Evolutionary conservation across 2,888 invertebrate species (phyloP), one percentile per base, ranked within the genome.

Genomic region (Copidosoma aretas): DNA sequence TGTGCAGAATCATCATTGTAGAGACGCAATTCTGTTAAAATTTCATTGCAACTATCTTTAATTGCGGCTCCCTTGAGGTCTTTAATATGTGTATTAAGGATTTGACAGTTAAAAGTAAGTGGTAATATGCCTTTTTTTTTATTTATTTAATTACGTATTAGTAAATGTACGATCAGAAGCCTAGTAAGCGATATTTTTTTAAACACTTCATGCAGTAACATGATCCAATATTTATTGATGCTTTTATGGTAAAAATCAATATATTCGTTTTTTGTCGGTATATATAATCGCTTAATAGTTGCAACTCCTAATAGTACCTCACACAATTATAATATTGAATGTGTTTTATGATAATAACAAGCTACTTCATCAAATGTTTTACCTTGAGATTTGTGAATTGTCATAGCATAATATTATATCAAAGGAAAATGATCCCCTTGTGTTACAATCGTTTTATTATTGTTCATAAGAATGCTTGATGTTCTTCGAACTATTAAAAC

Each of bases 311-410:
- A 68, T 22, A 65, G 49, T 17, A 69, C 73, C 12, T 68, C 68
- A 32, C 71, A 71, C 1, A 71, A 41, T n/a, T 69, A 51, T 58
- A 64, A 64, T 25, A 63, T 63, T 1, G 57, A 56, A 17, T 73
- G 74, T 17, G 17, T 59, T 53, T 61, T 70, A 32, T 67, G 43
- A 57, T 73, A 74, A 14, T 64, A 59, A 67, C 73, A 72, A 8
- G 73, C 71, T 43, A 73, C 61, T 58, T 67, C 61, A 49, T 68
- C 53, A 68, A 58, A 73, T 14, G 72, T 68, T 17, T 67, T 68
- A 32, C 73, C 73, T 63, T 74, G 72, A 15, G 73, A 70, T 58
- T 73, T 73, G 49, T 74, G 71, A 46, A 74, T 73, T n/a, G 71
- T 73, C 21, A 73, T 67, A n/a, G 71, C 73, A 52, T 63, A 70